phyloP scores from a whole-genome alignment of 2,888 invertebrate species.

The Drosophila ezoana region DNA sequence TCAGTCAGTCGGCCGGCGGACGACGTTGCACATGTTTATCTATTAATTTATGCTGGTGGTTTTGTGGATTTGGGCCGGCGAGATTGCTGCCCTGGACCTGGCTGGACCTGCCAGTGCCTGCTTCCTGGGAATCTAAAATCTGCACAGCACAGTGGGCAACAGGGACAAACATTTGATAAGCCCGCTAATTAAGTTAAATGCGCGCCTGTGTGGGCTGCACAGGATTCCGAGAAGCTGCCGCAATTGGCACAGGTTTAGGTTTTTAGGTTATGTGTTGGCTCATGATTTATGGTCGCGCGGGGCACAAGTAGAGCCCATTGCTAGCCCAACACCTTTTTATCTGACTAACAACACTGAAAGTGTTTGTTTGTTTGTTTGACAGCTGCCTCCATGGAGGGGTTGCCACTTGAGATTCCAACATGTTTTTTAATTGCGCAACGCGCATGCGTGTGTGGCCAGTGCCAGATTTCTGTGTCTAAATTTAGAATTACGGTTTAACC shows the following conservation, averaged over 20 bases:
- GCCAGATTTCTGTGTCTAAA: conserved; percentile 35
- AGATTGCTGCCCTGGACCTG: conserved; percentile 49
- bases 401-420: conserved; percentile 44
- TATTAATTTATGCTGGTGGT: conserved; percentile 82
- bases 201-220: conserved; percentile 56
- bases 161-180: conserved; percentile 66
- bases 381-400: conserved; percentile 40
- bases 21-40: conserved; percentile 71
- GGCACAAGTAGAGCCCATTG: conserved; percentile 2
- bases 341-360: conserved; percentile 52
- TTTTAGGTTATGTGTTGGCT: conserved; percentile 10
- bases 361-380: conserved; percentile 42
- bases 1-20: conserved; percentile 18
- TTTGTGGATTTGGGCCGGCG: conserved; percentile 53
- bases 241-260: conserved; percentile 41
- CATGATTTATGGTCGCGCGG: conserved; percentile 36
- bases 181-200: conserved; percentile 76
- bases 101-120: conserved; percentile 12
- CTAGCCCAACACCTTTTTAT: conserved; percentile 60
- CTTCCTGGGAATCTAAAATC: conserved; percentile 59
- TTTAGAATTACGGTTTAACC: conserved; percentile 42
- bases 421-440: conserved; percentile 52
- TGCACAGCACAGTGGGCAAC: conserved; percentile 55
- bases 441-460: conserved; percentile 36
- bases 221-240: conserved; percentile 18